Evolutionary conservation across 1,140 invertebrate species (phyloP).

Genomic region (Bombus haemorrhoidalis): DNA sequence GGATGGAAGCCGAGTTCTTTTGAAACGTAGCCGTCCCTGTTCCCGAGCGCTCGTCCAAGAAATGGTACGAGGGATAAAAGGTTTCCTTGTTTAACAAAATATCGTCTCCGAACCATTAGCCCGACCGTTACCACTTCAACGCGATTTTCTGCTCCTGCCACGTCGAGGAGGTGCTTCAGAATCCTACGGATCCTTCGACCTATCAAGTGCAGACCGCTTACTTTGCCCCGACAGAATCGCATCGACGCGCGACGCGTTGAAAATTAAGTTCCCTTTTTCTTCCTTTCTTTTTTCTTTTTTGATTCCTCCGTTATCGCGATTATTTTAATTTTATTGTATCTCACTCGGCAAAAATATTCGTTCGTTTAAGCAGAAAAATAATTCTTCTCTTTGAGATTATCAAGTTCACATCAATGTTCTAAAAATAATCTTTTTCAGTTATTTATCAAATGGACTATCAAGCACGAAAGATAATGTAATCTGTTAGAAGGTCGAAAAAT

Average conservation of each 20-base stretch:
- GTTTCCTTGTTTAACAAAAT: slow-evolving; percentile 83
- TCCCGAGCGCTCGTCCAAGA: slow-evolving; percentile 49
- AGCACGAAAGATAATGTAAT: too few species aligned
- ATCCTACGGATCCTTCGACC: slow-evolving; percentile 62
- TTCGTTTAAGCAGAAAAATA: neutral
- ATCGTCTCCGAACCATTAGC: slow-evolving; percentile 80
- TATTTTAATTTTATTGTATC: neutral
- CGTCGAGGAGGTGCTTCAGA: slow-evolving; percentile 64
- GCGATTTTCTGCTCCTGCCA: slow-evolving; percentile 73
- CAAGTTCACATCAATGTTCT: too few species aligned
- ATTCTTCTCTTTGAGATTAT: neutral
- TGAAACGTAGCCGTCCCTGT: slow-evolving; percentile 64
- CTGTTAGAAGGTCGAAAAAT: too few species aligned
- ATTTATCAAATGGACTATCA: too few species aligned
- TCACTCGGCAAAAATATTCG: neutral
- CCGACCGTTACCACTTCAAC: slow-evolving; percentile 76
- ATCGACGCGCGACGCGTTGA: slow-evolving; percentile 4
- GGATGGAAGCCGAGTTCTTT: slow-evolving; percentile 28
- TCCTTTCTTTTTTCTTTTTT: neutral
- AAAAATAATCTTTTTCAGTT: too few species aligned
- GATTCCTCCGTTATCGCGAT: neutral
- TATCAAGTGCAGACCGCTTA: slow-evolving; percentile 62
- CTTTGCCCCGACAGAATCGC: slow-evolving; percentile 29
- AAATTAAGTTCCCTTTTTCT: slow-evolving; percentile 47
- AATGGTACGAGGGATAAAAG: slow-evolving; percentile 78